Evolutionary conservation across 2,113 vertebrate species (phyloP).

Genomic region (Eudorcas thomsonii): DNA sequence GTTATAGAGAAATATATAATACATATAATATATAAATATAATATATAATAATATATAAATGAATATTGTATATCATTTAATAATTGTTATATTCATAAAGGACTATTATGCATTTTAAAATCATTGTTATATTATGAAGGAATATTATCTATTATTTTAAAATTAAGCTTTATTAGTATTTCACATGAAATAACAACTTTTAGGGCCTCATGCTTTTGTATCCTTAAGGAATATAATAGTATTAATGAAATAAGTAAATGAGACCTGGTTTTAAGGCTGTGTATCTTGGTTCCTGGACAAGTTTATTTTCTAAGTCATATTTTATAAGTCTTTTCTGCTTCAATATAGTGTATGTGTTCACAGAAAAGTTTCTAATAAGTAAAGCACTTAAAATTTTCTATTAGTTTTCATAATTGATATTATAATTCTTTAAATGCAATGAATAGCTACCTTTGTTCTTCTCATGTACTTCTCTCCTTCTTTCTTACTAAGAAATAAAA

Average conservation of each 20-base stretch:
- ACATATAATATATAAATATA: not conserved
- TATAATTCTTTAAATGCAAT: not conserved
- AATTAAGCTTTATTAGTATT: not conserved
- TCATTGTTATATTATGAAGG: not conserved
- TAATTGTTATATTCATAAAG: not conserved
- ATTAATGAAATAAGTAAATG: not conserved
- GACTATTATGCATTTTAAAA: not conserved
- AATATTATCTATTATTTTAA: not conserved
- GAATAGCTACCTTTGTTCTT: slow-evolving; percentile 27
- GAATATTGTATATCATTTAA: not conserved
- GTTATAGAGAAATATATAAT: not conserved
- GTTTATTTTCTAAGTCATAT: not conserved
- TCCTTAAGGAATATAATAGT: not conserved
- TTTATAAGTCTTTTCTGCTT: slow-evolving; percentile 18
- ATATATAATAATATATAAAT: not conserved
- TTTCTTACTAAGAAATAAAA: slow-evolving; percentile 9
- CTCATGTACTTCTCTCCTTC: not conserved
- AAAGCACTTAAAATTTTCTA: not conserved
- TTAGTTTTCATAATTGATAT: slow-evolving; percentile 16
- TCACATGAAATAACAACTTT: not conserved
- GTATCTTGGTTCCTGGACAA: not conserved
- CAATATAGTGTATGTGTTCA: not conserved
- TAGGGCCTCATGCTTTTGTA: not conserved
- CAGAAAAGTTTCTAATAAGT: not conserved
- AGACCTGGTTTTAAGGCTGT: not conserved